These are phyloP conservation scores for Mythimna albipuncta DNA, from an alignment of 2,888 invertebrate genomes.

Conservation along the genomic window DNA sequence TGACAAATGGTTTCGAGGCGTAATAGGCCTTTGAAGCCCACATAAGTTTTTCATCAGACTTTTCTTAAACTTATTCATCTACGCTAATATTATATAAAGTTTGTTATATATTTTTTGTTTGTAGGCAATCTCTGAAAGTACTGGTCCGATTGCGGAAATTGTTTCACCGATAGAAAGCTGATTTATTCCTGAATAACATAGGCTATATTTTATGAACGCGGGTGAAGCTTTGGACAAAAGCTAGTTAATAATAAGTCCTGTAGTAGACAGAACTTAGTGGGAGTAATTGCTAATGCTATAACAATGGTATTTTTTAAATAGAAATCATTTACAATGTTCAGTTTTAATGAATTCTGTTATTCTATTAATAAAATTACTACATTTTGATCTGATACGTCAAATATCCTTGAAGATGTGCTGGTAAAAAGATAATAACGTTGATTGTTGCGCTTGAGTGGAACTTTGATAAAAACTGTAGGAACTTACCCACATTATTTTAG, in stretches of 20 bases:
- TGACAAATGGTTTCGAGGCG: background rate
- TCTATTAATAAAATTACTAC: slow-evolving; percentile 43
- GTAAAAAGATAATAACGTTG: slow-evolving; percentile 44
- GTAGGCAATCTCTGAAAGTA: too few relatives aligned
- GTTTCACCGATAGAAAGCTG: too few relatives aligned
- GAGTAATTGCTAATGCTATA: background rate
- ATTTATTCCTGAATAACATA: too few relatives aligned
- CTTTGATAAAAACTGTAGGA: slow-evolving; percentile 37
- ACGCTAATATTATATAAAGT: too few relatives aligned
- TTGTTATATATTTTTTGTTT: too few relatives aligned
- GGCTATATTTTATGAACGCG: too few relatives aligned
- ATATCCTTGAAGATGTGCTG: slow-evolving; percentile 45
- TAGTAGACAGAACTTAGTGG: background rate
- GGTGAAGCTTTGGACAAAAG: too few relatives aligned
- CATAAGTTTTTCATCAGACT: background rate
- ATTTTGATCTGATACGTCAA: slow-evolving; percentile 41
- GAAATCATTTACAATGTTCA: background rate
- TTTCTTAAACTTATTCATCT: background rate
- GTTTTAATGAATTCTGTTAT: slow-evolving; percentile 8
- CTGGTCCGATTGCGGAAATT: too few relatives aligned
- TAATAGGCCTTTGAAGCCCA: background rate
- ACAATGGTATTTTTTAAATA: slow-evolving; percentile 5
- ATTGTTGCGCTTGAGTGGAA: slow-evolving; percentile 37
- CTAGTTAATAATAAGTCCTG: background rate
- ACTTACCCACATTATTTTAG: background rate